A percentile compares a stretch with the other conserved stretches of the same genome.
Conservation (phyloP, 2,888 invertebrate species). For the Leucoma salicis region DNA sequence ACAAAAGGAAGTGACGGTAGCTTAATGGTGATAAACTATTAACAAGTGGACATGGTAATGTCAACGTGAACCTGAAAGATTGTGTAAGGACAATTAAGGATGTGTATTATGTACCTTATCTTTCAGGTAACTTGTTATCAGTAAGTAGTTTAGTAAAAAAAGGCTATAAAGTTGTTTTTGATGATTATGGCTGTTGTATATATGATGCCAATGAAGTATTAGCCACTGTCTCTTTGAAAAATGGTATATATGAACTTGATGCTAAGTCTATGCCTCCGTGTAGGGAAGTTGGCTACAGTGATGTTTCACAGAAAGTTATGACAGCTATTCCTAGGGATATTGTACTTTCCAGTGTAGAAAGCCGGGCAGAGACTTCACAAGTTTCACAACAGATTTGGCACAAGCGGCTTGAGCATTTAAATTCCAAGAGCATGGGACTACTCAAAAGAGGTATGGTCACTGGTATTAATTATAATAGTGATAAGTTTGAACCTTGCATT, state of each 20-base stretch:
- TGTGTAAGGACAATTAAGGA: slow-evolving; percentile 2
- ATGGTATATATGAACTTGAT: background rate
- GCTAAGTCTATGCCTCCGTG: background rate
- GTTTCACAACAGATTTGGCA: background rate
- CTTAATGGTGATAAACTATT: background rate
- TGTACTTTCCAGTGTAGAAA: background rate
- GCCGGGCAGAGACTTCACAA: background rate
- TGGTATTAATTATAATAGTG: background rate
- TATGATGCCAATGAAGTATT: background rate
- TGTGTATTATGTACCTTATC: slow-evolving; percentile 9
- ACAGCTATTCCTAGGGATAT: too few relatives aligned
- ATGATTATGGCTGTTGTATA: background rate
- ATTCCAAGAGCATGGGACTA: background rate
- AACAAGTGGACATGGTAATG: background rate
- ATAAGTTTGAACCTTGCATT: background rate
- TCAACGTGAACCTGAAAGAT: background rate
- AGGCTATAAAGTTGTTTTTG: slow-evolving; percentile 9
- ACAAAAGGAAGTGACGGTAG: slow-evolving; percentile 3
- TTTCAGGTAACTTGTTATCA: slow-evolving; percentile 13
- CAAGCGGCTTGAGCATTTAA: background rate
- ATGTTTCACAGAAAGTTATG: background rate
- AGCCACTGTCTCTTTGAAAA: background rate
- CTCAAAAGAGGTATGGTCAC: background rate
- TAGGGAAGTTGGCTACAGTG: background rate
- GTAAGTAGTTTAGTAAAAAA: slow-evolving; percentile 7